Evolutionary conservation across 2,113 vertebrate genomes (phyloP).

Genomic region (Zapus hudsonius): DNA sequence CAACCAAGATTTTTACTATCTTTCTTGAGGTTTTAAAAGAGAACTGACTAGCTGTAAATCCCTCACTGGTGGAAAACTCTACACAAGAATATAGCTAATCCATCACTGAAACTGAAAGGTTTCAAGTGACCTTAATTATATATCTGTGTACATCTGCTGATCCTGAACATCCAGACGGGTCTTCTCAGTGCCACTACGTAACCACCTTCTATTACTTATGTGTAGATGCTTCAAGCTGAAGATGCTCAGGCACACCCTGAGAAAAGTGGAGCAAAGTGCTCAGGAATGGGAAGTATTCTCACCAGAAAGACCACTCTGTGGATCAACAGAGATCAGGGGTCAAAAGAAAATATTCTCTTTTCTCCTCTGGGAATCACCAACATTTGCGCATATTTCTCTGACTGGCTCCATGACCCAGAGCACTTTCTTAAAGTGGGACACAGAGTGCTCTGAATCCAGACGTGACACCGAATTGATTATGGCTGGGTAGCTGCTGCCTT

Average conservation of each 20-base stretch:
- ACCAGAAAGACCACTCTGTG: not conserved
- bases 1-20: not conserved
- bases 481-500: constrained; percentile 33
- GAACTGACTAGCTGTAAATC: not conserved
- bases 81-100: not conserved
- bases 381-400: not conserved
- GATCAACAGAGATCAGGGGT: constrained; percentile 8
- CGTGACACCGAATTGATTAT: constrained; percentile 37
- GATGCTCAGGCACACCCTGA: not conserved
- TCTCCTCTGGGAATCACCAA: constrained; percentile 24
- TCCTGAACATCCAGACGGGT: not conserved
- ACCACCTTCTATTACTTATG: not conserved
- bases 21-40: not conserved
- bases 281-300: not conserved
- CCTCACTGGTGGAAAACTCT: not conserved
- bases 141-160: not conserved
- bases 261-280: not conserved
- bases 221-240: not conserved
- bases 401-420: constrained; percentile 33
- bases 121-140: not conserved
- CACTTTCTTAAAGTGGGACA: constrained; percentile 66
- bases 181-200: not conserved
- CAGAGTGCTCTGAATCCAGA: constrained; percentile 46
- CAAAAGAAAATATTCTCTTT: constrained; percentile 29
- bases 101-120: not conserved